Conservation (phyloP, 2,888 invertebrate genomes). For the Meliscaeva auricollis region DNA sequence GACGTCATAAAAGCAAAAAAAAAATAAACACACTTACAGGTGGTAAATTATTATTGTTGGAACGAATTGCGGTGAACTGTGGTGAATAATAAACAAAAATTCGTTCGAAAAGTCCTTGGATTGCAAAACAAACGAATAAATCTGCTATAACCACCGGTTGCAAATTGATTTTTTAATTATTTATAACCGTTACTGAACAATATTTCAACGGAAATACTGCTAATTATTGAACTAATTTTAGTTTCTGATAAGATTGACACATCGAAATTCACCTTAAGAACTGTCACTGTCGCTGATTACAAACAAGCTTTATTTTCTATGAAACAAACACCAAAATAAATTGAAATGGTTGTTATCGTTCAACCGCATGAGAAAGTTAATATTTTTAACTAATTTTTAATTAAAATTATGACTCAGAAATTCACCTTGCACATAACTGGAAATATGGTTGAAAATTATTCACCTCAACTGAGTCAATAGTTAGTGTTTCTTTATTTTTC, state of each 20-base stretch:
- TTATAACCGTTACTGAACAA: background rate
- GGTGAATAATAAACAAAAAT: constrained; percentile 15
- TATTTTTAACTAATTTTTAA: no score
- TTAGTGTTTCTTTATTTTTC: background rate
- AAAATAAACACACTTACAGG: constrained; percentile 60
- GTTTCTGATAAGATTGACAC: background rate
- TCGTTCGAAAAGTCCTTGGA: constrained; percentile 18
- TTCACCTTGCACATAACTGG: constrained; percentile 3
- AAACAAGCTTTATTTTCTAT: no score
- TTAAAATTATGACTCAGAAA: background rate
- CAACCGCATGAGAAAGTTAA: no score
- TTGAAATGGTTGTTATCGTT: no score
- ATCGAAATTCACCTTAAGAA: constrained; percentile 1
- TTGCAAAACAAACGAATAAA: constrained; percentile 12
- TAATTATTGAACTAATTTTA: constrained; percentile 2
- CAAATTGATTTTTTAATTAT: constrained; percentile 11
- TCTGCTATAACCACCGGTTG: background rate
- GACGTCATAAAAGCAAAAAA: constrained; percentile 56
- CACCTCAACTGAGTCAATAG: background rate
- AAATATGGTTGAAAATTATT: constrained; percentile 11
- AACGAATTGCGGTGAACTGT: constrained; percentile 4
- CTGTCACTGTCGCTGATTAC: no score
- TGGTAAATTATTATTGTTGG: constrained; percentile 36
- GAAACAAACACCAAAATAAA: no score
- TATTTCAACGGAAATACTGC: constrained; percentile 5